These are phyloP conservation scores for Epistrophe grossulariae DNA, from an alignment of 2,888 invertebrate genomes.

Conservation along the genomic window DNA sequence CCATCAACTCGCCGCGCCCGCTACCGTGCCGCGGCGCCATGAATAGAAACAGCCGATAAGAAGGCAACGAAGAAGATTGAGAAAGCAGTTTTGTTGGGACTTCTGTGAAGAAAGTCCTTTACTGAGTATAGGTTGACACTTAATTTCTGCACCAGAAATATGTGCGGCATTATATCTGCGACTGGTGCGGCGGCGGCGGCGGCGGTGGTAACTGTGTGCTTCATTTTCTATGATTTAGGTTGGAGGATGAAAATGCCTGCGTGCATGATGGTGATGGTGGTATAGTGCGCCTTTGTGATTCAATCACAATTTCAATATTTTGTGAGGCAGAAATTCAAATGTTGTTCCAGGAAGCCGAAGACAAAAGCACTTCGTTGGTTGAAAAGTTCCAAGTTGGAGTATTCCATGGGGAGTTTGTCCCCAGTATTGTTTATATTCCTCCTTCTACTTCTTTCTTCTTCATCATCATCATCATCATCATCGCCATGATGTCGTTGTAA, in stretches of 20 bases:
- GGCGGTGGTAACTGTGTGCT: background rate
- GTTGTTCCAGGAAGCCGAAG: constrained; percentile 70
- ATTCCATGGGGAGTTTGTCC: constrained; percentile 50
- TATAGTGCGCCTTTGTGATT: constrained; percentile 58
- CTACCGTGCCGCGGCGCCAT: background rate
- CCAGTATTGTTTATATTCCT: constrained; percentile 57
- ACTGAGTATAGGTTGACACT: constrained; percentile 54
- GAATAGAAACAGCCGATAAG: constrained; percentile 21
- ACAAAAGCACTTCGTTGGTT: constrained; percentile 56
- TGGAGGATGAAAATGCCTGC: constrained; percentile 5
- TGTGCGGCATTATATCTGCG: constrained; percentile 58
- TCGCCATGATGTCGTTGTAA: constrained; percentile 6
- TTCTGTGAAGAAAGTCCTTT: constrained; percentile 15
- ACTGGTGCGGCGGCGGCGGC: background rate
- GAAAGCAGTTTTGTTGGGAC: constrained; percentile 12
- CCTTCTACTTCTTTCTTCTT: constrained; percentile 18
- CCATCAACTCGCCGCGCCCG: constrained; percentile 13
- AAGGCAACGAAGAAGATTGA: constrained; percentile 26
- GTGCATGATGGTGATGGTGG: constrained; percentile 10
- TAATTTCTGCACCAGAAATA: constrained; percentile 63
- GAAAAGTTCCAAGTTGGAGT: constrained; percentile 13
- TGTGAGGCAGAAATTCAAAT: constrained; percentile 74
- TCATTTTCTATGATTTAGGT: constrained; percentile 37
- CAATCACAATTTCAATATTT: constrained; percentile 74
- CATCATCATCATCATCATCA: constrained; percentile 9